Conservation (phyloP, 2,888 invertebrate genomes). For the Dugesia japonica region DNA sequence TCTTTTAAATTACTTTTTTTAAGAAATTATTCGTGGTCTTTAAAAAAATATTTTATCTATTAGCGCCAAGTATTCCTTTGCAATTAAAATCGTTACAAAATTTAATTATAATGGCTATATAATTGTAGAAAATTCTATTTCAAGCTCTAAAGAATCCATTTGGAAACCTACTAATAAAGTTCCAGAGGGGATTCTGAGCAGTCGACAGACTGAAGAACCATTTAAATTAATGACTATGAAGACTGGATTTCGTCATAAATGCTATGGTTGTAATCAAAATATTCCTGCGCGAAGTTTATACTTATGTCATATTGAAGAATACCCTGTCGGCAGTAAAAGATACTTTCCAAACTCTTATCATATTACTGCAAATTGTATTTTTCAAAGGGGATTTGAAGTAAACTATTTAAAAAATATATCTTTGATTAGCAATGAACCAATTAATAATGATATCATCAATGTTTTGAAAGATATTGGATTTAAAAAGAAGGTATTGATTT, state of each 20-base stretch:
- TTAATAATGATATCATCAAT: neutral
- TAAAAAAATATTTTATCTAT: too few relatives aligned
- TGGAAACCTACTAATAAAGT: neutral
- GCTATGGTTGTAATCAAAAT: neutral
- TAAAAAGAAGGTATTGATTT: neutral
- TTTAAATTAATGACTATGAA: neutral
- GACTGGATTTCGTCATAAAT: neutral
- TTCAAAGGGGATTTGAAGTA: neutral
- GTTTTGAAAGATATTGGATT: neutral
- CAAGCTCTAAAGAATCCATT: too few relatives aligned
- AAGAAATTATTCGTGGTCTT: too few relatives aligned
- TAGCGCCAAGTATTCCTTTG: too few relatives aligned
- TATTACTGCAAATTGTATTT: neutral
- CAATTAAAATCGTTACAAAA: too few relatives aligned
- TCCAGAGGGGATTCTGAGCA: neutral
- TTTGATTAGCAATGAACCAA: neutral
- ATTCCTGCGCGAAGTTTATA: neutral
- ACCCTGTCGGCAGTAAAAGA: neutral
- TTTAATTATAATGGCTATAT: too few relatives aligned
- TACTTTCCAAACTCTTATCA: neutral
- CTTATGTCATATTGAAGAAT: neutral
- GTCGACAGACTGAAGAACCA: neutral
- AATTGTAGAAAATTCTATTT: too few relatives aligned
- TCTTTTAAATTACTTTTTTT: too few relatives aligned
- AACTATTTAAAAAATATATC: neutral